phyloP scores from a whole-genome alignment of 2,113 vertebrate species.

The Balaeniceps rex region DNA sequence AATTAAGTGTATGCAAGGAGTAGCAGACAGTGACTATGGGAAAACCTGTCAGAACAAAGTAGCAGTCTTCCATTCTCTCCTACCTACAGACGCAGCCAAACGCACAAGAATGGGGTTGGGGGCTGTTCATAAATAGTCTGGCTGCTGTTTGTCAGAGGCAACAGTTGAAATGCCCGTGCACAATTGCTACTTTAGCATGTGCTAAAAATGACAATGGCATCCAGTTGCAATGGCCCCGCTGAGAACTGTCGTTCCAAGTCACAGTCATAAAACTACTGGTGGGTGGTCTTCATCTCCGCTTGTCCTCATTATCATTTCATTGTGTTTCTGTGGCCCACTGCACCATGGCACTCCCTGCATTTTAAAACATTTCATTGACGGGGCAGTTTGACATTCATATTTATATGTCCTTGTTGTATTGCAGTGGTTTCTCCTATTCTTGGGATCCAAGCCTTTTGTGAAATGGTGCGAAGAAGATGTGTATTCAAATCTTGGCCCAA shows the following conservation, averaged over 20 bases:
- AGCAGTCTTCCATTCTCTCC: constrained; percentile 59
- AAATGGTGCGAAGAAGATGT: constrained; percentile 57
- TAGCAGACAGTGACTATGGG: constrained; percentile 69
- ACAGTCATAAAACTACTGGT: constrained; percentile 74
- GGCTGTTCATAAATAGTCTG: constrained; percentile 76
- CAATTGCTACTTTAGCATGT: constrained; percentile 68
- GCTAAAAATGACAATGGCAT: constrained; percentile 77
- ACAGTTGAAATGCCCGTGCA: constrained; percentile 66
- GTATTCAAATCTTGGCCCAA: constrained; percentile 56
- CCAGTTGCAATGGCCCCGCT: constrained; percentile 68
- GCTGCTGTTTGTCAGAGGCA: constrained; percentile 69
- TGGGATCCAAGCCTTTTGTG: constrained; percentile 57
- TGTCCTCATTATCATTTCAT: constrained; percentile 76
- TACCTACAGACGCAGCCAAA: constrained; percentile 68
- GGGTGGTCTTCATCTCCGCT: constrained; percentile 71
- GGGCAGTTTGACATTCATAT: constrained; percentile 77
- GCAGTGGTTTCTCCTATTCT: constrained; percentile 61
- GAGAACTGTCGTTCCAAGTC: constrained; percentile 73
- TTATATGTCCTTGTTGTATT: constrained; percentile 68
- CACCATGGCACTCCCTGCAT: constrained; percentile 66
- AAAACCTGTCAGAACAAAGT: constrained; percentile 66
- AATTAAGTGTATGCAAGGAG: constrained; percentile 60
- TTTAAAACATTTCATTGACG: constrained; percentile 66
- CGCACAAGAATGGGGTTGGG: constrained; percentile 59
- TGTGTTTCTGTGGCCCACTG: constrained; percentile 67